Percentiles rank a stretch among this genome's conserved stretches.
phyloP scores from a whole-genome alignment of 2,888 invertebrate genomes.

The Xestia c-nigrum region DNA sequence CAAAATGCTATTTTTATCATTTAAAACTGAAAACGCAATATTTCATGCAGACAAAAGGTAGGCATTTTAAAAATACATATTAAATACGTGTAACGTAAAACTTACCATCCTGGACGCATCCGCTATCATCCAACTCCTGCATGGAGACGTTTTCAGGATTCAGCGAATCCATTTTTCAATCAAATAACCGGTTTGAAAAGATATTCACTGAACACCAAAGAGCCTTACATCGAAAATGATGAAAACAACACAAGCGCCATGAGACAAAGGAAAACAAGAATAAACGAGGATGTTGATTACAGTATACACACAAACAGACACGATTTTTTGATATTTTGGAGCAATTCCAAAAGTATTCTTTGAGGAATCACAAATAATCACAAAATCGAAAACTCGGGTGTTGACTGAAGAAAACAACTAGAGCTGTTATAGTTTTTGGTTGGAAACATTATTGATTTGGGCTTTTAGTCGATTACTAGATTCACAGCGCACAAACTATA shows the following conservation, averaged over 20 bases:
- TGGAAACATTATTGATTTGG: conserved; percentile 39
- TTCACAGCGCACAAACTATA: no score
- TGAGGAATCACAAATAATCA: conserved; percentile 37
- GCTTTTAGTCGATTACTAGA: conserved; percentile 46
- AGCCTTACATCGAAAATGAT: conserved; percentile 53
- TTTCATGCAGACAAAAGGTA: not conserved
- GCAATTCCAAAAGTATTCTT: conserved; percentile 58
- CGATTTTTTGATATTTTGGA: conserved; percentile 58
- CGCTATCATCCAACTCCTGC: conserved; percentile 70
- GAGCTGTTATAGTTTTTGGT: conserved; percentile 15
- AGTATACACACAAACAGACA: conserved; percentile 54
- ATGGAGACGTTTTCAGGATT: conserved; percentile 70
- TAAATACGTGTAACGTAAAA: not conserved
- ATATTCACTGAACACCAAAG: conserved; percentile 43
- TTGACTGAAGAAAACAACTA: conserved; percentile 50
- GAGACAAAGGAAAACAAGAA: conserved; percentile 61
- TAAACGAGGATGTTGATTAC: conserved; percentile 49
- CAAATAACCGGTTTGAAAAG: conserved; percentile 34
- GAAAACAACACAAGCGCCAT: conserved; percentile 22
- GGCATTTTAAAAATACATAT: not conserved
- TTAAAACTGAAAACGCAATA: not conserved
- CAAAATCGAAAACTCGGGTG: conserved; percentile 45
- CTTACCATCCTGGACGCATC: conserved; percentile 76
- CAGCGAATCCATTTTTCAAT: conserved; percentile 77
- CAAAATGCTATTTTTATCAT: not conserved